Evolutionary conservation across 2,797 vertebrate genomes (phyloP).

Genomic region (Neosilurus mollespiculum): DNA sequence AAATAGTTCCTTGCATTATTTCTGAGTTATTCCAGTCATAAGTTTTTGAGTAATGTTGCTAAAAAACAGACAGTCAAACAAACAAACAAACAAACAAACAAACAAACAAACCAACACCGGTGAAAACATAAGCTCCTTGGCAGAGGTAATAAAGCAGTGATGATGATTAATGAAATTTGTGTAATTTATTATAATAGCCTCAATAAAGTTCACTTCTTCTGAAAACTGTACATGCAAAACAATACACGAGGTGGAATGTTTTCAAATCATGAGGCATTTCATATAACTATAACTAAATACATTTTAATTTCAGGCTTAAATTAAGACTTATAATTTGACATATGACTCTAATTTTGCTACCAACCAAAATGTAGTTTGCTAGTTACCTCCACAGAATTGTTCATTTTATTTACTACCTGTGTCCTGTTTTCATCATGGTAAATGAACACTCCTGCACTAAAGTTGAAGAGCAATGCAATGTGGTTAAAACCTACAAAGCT

Average conservation of each 20-base stretch:
- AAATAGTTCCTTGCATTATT: too few relatives aligned
- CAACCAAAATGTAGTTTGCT: background rate
- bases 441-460: background rate
- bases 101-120: too few relatives aligned
- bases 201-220: background rate
- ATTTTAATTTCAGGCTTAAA: background rate
- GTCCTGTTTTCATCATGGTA: background rate
- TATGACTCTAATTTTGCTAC: background rate
- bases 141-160: too few relatives aligned
- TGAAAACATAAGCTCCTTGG: too few relatives aligned
- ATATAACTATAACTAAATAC: background rate
- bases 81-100: too few relatives aligned
- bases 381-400: background rate
- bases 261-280: background rate
- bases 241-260: background rate
- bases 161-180: background rate
- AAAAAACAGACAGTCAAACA: too few relatives aligned
- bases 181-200: background rate
- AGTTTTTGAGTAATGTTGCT: too few relatives aligned
- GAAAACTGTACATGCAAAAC: constrained; percentile 5
- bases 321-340: background rate
- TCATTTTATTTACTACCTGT: background rate
- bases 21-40: too few relatives aligned
- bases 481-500: background rate
- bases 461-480: background rate